Evolutionary conservation across 2,888 invertebrate species (phyloP).

Genomic region (Macrosoma leucophasiata): DNA sequence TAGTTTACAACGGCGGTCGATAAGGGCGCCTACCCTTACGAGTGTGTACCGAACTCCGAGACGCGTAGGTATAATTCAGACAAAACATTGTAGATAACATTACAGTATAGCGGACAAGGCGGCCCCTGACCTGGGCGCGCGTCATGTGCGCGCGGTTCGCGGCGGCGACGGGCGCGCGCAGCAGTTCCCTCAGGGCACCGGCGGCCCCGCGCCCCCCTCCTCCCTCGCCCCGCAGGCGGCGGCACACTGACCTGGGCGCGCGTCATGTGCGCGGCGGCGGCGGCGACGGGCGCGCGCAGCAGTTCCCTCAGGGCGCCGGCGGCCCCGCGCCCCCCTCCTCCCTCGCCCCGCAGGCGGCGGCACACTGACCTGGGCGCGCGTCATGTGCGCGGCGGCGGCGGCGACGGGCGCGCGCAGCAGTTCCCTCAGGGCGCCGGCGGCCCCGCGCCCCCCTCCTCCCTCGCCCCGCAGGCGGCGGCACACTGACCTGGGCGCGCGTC

Average conservation of each 20-base stretch:
- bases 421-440: constrained; percentile 89
- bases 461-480: constrained; percentile 87
- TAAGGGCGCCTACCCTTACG: too few species aligned
- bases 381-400: constrained; percentile 80
- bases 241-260: constrained; percentile 71
- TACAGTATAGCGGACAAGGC: too few species aligned
- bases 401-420: constrained; percentile 48
- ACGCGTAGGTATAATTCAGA: too few species aligned
- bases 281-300: constrained; percentile 43
- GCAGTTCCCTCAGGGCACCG: constrained; percentile 84
- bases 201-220: constrained; percentile 95
- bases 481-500: constrained; percentile 72
- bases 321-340: constrained; percentile 95
- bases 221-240: constrained; percentile 95
- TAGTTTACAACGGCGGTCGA: too few species aligned
- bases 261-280: constrained; percentile 81
- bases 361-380: constrained; percentile 71
- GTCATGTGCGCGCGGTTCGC: constrained; percentile 79
- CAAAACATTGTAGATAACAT: too few species aligned
- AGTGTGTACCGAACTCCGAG: too few species aligned
- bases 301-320: constrained; percentile 87
- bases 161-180: constrained; percentile 42
- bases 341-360: constrained; percentile 92
- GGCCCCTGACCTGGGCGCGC: constrained; percentile 75
- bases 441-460: constrained; percentile 97